Evolutionary conservation across 2,113 vertebrate species (phyloP), one percentile per base, ranked within the genome.

Genomic region (Cyprinodon variegatus): DNA sequence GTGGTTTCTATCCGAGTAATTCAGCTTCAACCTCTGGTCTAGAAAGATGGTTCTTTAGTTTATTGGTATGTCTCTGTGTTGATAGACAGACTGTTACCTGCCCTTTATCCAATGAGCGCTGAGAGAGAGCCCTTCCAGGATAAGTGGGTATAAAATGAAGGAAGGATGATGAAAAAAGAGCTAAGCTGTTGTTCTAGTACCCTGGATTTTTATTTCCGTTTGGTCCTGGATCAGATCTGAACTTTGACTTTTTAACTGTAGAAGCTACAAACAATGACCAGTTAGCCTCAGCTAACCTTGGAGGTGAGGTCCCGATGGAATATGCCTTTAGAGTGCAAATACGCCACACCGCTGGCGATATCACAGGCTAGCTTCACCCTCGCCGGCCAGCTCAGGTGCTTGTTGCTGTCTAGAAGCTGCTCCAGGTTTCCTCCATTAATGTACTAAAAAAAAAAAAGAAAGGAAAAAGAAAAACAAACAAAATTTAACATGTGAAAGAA

Each of bases 251-350:
- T 48, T 41, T 11, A 65, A 10, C 72, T 13, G 0, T 1, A 0
- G 3, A 67, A 72, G 67, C 77, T 72, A 66, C 29, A 70, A 45
- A 63, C 66, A 79, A 61, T 8, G 29, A 70, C 39, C 63, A 67
- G 71, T 75, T 70, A 65, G 48, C 36, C 29, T 1, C 4, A 22
- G 11, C 0, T 48, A 92, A 99, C 98, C 97, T 99, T 99, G 69
- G 98, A 99, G 80, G 98, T 99, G 89, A 99, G 97, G 90, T 99
- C 98, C 73, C 97, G 93, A 91, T 99, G 98, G 93, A 99, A 99
- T 93, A 99, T 96, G 90, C 98, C 98, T 93, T 97, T 99, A 45
- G 95, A 95, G 92, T 99, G 97, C 87, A 99, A 94, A 81, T 99
- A 99, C 79, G 94, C 89, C 88, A 99, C 90, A 62, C 98, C 98